Percentiles rank a stretch among this genome's conserved stretches.
Evolutionary conservation across 2,888 invertebrate genomes (phyloP).

Genomic region (Serripes groenlandicus): DNA sequence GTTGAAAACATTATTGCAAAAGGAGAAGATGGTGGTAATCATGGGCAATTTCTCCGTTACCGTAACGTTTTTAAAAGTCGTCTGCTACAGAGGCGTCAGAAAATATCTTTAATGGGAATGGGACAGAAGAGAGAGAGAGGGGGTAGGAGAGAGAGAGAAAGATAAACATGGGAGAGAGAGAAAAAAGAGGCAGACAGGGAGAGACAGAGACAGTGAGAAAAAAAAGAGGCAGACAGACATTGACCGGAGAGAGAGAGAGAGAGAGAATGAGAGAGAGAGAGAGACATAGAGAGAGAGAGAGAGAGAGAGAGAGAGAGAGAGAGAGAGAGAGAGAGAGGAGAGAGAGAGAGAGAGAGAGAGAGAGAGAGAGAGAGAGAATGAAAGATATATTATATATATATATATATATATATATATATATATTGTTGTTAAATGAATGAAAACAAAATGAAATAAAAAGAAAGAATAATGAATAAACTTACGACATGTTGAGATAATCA

Average conservation of each 20-base stretch:
- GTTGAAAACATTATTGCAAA: background rate
- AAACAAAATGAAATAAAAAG: too few relatives aligned
- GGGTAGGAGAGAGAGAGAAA: slow-evolving; percentile 18
- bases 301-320: background rate
- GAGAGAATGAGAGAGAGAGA: background rate
- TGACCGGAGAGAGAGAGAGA: background rate
- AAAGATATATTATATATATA: background rate
- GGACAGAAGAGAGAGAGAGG: slow-evolving; percentile 36
- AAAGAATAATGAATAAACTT: too few relatives aligned
- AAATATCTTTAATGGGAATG: too few relatives aligned
- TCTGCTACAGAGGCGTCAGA: too few relatives aligned
- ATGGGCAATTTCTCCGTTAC: too few relatives aligned
- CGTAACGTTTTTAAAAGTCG: background rate
- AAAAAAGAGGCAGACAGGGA: background rate
- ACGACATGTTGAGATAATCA: too few relatives aligned
- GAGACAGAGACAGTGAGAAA: background rate
- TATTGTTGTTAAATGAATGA: too few relatives aligned
- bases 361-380: background rate
- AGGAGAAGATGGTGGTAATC: background rate
- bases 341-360: background rate
- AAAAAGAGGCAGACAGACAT: background rate
- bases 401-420: too few relatives aligned
- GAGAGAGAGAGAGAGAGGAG: background rate
- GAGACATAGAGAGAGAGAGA: background rate
- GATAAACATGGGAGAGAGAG: background rate